Evolutionary conservation across 1,140 invertebrate species (phyloP), one percentile per base, ranked within the genome.

Genomic region (Drosophila pallidifrons): DNA sequence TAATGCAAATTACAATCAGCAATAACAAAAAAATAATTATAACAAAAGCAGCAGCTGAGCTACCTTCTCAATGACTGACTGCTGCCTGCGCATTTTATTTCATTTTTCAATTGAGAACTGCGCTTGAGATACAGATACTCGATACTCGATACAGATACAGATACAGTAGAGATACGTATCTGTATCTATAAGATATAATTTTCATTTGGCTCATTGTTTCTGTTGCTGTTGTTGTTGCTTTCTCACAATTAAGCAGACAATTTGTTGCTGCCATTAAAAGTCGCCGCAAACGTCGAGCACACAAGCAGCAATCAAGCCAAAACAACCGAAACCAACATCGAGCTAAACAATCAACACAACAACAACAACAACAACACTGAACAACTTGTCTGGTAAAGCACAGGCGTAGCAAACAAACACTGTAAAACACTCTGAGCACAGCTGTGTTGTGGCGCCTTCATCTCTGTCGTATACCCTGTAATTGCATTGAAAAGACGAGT

Each of bases 161-260:
- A 32, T 38, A 38, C 35, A 3, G 35, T 3, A 38, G 7, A 38
- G 35, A 38, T 59, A 54, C 38, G 58, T 47, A 55, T 55, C 30
- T 35, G 13, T 55, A 55, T 35, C 52, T 55, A 20, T 46, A 28
- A 38, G 47, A 67, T 59, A 35, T 8, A 60, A 52, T 73, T 73
- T 73, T 25, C 38, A 67, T 20, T 28, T 52, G 66, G 38, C 43
- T 47, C 28, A 47, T 47, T 32, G 15, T 47, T 25, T 28, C 58
- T 46, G 35, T 58, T 87, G 57, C 61, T 66, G 57, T 61, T 71
- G 69, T 82, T 82, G 64, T 49, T 47, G 58, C 68, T 89, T 89
- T 88, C 85, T 81, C 83, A 88, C 83, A 88, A 88, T 88, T 83
- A 88, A 88, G 63, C 68, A 64, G 61, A 73, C 68, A 89, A 77